Percentiles rank a stretch among this genome's conserved stretches.
These are phyloP conservation scores for Harlomillsia oculata DNA, from an alignment of 1,140 invertebrate species.

Conservation along the genomic window DNA sequence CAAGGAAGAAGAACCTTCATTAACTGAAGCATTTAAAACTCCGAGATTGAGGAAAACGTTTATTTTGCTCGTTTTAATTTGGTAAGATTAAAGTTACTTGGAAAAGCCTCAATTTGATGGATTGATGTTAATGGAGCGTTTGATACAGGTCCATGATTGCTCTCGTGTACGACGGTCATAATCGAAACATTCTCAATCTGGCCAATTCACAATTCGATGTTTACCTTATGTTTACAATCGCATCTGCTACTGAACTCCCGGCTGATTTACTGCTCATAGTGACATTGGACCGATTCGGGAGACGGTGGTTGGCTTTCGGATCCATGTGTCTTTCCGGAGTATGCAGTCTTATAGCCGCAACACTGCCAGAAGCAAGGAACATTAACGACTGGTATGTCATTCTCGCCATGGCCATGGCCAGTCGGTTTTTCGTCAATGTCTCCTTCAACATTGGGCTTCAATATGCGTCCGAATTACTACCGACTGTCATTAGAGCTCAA, in stretches of 20 bases:
- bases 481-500: constrained; percentile 74
- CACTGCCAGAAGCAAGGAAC: constrained; percentile 52
- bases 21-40: constrained; percentile 64
- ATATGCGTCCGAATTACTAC: constrained; percentile 74
- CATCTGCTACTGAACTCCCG: constrained; percentile 68
- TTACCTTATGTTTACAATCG: constrained; percentile 72
- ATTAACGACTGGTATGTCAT: not conserved
- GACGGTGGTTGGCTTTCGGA: constrained; percentile 70
- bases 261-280: constrained; percentile 70
- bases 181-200: constrained; percentile 26
- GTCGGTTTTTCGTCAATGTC: constrained; percentile 72
- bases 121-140: not conserved
- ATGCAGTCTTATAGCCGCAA: constrained; percentile 63
- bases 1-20: constrained; percentile 61
- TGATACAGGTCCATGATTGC: constrained; percentile 63
- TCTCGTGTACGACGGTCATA: constrained; percentile 52
- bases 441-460: constrained; percentile 82
- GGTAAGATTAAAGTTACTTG: constrained; percentile 43
- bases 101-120: not conserved
- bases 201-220: constrained; percentile 43
- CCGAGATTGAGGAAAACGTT: constrained; percentile 60
- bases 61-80: constrained; percentile 63
- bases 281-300: constrained; percentile 67
- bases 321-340: constrained; percentile 67
- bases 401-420: constrained; percentile 52